Evolutionary conservation across 2,888 invertebrate species (phyloP).

Genomic region (Metopia argyrocephala): DNA sequence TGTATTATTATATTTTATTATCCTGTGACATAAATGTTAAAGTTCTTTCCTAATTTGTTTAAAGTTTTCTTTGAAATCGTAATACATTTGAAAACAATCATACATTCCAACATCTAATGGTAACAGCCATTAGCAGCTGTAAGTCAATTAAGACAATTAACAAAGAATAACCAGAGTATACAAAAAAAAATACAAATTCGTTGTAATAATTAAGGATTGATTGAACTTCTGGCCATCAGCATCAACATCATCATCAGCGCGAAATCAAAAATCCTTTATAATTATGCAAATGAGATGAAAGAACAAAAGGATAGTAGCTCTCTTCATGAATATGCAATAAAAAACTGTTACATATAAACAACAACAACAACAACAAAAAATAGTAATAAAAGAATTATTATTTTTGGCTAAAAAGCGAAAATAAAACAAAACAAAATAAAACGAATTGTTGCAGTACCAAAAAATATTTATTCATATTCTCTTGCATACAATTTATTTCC

Average conservation of each 20-base stretch:
- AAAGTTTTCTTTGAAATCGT: too few relatives aligned
- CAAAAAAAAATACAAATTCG: not conserved
- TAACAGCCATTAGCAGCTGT: not conserved
- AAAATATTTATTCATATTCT: slow-evolving; percentile 54
- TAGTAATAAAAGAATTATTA: slow-evolving; percentile 9
- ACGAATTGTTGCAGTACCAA: slow-evolving; percentile 15
- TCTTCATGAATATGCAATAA: too few relatives aligned
- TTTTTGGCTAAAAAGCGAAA: slow-evolving; percentile 22
- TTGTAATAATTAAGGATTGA: slow-evolving; percentile 35
- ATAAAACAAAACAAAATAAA: slow-evolving; percentile 13
- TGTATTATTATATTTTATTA: too few relatives aligned
- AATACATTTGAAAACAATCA: not conserved
- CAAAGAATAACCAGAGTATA: not conserved
- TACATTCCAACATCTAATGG: too few relatives aligned
- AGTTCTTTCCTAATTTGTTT: too few relatives aligned
- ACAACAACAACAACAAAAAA: slow-evolving; percentile 40
- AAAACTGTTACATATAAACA: too few relatives aligned
- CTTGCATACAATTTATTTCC: slow-evolving; percentile 48
- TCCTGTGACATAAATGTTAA: too few relatives aligned
- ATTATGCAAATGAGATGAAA: slow-evolving; percentile 56
- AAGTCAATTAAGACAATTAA: not conserved
- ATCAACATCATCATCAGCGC: not conserved
- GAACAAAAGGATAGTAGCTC: slow-evolving; percentile 48
- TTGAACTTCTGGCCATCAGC: slow-evolving; percentile 10
- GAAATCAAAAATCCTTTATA: slow-evolving; percentile 39